Conservation (phyloP, 2,113 vertebrate species). For the Suricata suricatta region DNA sequence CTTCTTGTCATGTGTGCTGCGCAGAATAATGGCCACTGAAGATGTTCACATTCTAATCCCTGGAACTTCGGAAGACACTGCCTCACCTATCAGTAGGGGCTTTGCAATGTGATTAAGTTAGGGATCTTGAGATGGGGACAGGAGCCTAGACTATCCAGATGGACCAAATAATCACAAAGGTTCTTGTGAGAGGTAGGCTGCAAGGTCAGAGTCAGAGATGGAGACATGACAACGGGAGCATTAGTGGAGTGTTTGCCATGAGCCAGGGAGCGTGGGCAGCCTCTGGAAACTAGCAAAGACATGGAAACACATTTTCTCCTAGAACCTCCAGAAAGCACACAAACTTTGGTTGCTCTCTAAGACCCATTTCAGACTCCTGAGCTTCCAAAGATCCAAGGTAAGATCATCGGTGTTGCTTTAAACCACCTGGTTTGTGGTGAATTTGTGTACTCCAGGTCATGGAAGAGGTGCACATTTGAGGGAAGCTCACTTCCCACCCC, state of each 20-base stretch:
- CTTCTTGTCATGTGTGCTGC: not conserved
- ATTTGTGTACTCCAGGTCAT: not conserved
- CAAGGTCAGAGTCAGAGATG: not conserved
- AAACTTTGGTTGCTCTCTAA: not conserved
- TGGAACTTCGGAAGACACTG: not conserved
- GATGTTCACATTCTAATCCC: not conserved
- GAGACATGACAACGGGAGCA: accelerated
- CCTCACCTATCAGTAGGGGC: not conserved
- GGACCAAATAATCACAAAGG: not conserved
- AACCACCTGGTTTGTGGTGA: not conserved
- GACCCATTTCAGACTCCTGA: not conserved
- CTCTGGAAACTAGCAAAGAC: not conserved
- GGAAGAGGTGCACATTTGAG: not conserved
- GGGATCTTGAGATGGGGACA: not conserved
- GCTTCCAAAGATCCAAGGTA: not conserved
- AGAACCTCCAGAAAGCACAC: not conserved
- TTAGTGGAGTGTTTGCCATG: not conserved
- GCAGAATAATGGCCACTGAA: not conserved
- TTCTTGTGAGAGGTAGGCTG: not conserved
- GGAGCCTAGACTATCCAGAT: not conserved
- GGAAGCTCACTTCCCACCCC: not conserved
- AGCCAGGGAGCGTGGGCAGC: not conserved
- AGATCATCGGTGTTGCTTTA: not conserved
- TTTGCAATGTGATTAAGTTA: not conserved
- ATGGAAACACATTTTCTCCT: not conserved